These are phyloP conservation scores for Lepidurus apus DNA, from an alignment of 1,140 invertebrate species.

Conservation along the genomic window DNA sequence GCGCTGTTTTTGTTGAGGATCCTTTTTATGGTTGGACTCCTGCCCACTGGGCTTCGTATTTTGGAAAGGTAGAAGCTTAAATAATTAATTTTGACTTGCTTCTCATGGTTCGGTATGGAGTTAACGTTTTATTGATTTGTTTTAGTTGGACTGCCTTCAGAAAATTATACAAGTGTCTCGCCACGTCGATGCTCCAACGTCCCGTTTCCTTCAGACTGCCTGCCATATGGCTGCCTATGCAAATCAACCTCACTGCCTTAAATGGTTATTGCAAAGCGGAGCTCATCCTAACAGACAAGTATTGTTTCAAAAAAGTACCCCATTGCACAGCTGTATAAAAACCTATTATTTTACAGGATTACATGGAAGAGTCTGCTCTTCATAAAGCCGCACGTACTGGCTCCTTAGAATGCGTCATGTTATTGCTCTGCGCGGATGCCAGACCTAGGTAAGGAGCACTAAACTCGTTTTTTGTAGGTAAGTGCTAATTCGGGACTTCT, in stretches of 20 bases:
- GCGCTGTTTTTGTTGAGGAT: slow-evolving; percentile 26
- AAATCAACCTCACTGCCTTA: slow-evolving; percentile 27
- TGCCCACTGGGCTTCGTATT: slow-evolving; percentile 27
- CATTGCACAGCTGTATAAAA: background rate
- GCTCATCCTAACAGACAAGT: slow-evolving; percentile 21
- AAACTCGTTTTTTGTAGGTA: background rate
- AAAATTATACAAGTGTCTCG: slow-evolving; percentile 23
- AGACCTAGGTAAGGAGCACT: background rate
- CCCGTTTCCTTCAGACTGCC: slow-evolving; percentile 26
- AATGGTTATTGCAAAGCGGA: slow-evolving; percentile 26
- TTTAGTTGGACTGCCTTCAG: slow-evolving; percentile 28
- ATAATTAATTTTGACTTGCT: background rate
- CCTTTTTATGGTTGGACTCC: slow-evolving; percentile 28
- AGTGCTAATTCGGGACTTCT: background rate
- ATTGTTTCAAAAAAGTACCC: background rate
- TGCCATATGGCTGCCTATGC: slow-evolving; percentile 29
- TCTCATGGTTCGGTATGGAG: background rate
- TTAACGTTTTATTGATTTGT: background rate
- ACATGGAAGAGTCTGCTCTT: slow-evolving; percentile 20
- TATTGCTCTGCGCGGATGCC: slow-evolving; percentile 15
- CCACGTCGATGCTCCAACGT: slow-evolving; percentile 23
- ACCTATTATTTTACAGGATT: background rate
- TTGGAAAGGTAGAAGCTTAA: slow-evolving; percentile 25
- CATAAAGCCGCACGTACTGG: slow-evolving; percentile 28
- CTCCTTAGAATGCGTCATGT: slow-evolving; percentile 11